These are phyloP conservation scores for Phrynosoma platyrhinos DNA, from an alignment of 2,113 vertebrate genomes.

Conservation along the genomic window DNA sequence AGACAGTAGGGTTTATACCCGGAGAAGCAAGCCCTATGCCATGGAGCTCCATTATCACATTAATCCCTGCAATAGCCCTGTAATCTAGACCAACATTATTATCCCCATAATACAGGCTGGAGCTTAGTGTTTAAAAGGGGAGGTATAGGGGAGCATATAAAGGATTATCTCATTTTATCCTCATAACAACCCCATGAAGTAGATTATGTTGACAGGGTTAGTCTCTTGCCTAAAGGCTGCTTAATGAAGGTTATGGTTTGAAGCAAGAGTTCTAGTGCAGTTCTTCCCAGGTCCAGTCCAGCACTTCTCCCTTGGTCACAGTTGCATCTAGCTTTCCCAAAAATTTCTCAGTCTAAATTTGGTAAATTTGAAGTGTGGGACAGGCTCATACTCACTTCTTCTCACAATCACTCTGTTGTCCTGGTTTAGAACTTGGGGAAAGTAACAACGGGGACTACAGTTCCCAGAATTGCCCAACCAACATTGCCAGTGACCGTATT, in stretches of 20 bases:
- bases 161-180: slow-evolving; percentile 7
- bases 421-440: no score
- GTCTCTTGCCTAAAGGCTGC: not conserved
- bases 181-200: not conserved
- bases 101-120: not conserved
- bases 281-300: not conserved
- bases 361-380: not conserved
- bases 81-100: not conserved
- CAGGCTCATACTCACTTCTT: not conserved
- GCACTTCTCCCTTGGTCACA: not conserved
- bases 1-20: not conserved
- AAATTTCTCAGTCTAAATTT: not conserved
- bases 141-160: not conserved
- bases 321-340: not conserved
- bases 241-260: not conserved
- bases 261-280: not conserved
- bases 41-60: not conserved
- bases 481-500: no score
- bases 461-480: no score
- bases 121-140: not conserved
- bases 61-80: not conserved
- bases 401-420: no score
- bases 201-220: not conserved
- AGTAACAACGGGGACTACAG: no score
- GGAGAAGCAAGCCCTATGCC: not conserved